Evolutionary conservation across 2,888 invertebrate species (phyloP).

Genomic region (Idaea dimidiata): DNA sequence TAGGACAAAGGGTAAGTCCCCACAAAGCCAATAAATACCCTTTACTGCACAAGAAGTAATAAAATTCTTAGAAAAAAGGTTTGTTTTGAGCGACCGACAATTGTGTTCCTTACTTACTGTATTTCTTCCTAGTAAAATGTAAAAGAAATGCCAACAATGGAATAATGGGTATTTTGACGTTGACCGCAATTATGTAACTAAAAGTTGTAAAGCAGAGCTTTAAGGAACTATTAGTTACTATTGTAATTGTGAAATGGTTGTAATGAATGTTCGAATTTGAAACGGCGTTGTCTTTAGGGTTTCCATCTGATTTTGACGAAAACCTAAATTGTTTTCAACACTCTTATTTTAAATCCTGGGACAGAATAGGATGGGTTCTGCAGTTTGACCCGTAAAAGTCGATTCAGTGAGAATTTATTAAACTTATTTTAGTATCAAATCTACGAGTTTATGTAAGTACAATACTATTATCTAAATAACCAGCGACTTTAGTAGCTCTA

Average conservation of each 20-base stretch:
- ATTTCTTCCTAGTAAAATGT: neutral
- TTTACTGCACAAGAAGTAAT: neutral
- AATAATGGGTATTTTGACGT: neutral
- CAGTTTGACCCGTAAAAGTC: too few relatives aligned
- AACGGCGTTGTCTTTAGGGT: neutral
- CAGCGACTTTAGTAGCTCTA: too few relatives aligned
- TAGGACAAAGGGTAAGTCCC: neutral
- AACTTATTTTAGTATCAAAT: too few relatives aligned
- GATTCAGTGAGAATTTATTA: too few relatives aligned
- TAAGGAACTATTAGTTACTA: slow-evolving; percentile 38
- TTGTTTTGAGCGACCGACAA: neutral
- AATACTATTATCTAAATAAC: too few relatives aligned
- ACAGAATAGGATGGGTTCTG: too few relatives aligned
- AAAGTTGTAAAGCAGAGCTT: neutral
- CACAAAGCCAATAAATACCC: neutral
- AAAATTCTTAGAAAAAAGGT: neutral
- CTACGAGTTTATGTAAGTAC: too few relatives aligned
- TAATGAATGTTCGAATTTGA: slow-evolving; percentile 15
- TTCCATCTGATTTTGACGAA: too few relatives aligned
- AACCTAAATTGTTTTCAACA: too few relatives aligned
- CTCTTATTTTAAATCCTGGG: too few relatives aligned
- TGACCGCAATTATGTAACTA: slow-evolving; percentile 2
- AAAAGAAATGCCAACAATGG: slow-evolving; percentile 2
- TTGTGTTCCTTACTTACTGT: neutral
- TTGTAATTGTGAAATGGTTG: slow-evolving; percentile 58